Evolutionary conservation across 2,888 invertebrate genomes (phyloP).

Genomic region (Troides helena): DNA sequence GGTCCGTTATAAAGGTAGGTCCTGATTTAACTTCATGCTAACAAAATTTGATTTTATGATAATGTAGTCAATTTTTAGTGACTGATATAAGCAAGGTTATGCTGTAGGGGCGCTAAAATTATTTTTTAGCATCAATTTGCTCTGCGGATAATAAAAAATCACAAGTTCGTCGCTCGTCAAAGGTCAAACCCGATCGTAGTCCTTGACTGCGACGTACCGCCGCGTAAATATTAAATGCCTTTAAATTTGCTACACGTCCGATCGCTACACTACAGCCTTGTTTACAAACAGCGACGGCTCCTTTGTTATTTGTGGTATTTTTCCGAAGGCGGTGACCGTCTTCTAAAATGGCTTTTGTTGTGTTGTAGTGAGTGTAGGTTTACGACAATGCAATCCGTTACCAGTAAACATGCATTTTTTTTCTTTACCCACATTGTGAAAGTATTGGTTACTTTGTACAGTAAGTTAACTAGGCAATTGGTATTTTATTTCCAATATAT

Average conservation of each 20-base stretch:
- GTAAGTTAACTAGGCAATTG: background rate
- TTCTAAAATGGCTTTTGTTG: constrained; percentile 1
- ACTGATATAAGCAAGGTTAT: constrained; percentile 8
- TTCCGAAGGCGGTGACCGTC: background rate
- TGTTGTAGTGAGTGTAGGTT: background rate
- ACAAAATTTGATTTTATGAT: too few species aligned
- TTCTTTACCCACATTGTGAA: background rate
- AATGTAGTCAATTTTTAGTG: background rate
- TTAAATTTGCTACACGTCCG: constrained; percentile 21
- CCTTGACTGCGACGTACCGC: constrained; percentile 28
- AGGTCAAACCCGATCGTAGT: constrained; percentile 32
- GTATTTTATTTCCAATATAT: background rate
- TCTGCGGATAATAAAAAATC: constrained; percentile 1
- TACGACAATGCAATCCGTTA: background rate
- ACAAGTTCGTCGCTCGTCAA: constrained; percentile 31
- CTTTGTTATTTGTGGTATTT: constrained; percentile 22
- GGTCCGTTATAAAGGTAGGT: too few species aligned
- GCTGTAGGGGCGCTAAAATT: constrained; percentile 7
- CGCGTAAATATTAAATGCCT: constrained; percentile 22
- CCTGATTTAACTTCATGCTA: too few species aligned
- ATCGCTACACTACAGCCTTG: constrained; percentile 23
- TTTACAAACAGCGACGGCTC: constrained; percentile 26
- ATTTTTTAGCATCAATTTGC: constrained; percentile 25
- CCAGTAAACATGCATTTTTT: background rate
- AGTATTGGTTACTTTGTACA: background rate